Percentiles rank a stretch among this genome's conserved stretches.
Conservation (phyloP, 2,888 invertebrate genomes). For the Lydus trimaculatus region DNA sequence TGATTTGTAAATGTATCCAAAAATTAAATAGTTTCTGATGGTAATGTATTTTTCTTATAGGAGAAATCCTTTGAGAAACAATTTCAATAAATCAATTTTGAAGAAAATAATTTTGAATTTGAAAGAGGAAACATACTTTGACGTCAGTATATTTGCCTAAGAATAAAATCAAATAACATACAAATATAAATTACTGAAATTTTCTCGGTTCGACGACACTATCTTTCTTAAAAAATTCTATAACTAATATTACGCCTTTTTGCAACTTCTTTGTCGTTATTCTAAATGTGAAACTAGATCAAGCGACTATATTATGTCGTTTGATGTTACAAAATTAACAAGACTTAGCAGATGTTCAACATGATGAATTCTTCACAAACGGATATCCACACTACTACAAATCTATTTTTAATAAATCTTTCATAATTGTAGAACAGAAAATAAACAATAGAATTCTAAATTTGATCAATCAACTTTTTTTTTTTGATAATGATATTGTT, state of each 20-base stretch:
- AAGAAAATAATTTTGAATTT: not conserved
- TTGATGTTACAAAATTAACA: slow-evolving; percentile 9
- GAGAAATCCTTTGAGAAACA: not conserved
- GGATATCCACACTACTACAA: not conserved
- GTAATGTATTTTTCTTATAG: not conserved
- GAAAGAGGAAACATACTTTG: not conserved
- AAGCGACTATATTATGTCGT: not conserved
- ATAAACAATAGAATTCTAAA: not conserved
- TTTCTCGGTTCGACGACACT: not conserved
- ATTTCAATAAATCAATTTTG: not conserved
- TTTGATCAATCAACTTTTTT: not conserved
- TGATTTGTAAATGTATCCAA: not conserved
- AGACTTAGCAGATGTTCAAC: not conserved
- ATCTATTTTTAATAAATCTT: not conserved
- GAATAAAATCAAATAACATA: not conserved
- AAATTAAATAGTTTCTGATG: not conserved
- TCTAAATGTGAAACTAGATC: slow-evolving; percentile 10
- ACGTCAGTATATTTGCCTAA: slow-evolving; percentile 2
- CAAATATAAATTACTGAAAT: not conserved
- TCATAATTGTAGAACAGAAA: not conserved
- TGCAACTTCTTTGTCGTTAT: not conserved
- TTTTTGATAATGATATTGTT: not conserved
- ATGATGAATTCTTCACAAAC: not conserved
- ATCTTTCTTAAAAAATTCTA: too few species aligned
- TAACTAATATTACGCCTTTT: too few species aligned